Evolutionary conservation across 2,797 vertebrate genomes (phyloP).

Genomic region (Rhinophrynus dorsalis): DNA sequence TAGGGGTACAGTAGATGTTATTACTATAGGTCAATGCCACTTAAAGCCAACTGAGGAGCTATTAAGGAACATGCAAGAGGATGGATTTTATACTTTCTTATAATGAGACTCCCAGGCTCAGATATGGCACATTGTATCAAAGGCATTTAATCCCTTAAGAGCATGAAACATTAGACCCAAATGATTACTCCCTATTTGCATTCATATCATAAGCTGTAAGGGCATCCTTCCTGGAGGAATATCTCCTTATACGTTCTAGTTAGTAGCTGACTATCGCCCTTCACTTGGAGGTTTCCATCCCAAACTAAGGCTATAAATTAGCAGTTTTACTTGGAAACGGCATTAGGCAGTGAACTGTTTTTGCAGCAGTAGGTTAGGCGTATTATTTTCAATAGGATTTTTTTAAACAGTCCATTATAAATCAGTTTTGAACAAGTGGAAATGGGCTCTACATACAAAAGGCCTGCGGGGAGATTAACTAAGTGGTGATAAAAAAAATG

Average conservation of each 20-base stretch:
- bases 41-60: conserved; percentile 51
- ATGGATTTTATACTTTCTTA: conserved; percentile 48
- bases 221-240: conserved; percentile 15
- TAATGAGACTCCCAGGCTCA: conserved; percentile 39
- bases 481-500: too few species aligned
- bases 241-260: conserved; percentile 28
- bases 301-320: conserved; percentile 6
- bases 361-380: neutral
- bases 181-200: conserved; percentile 33
- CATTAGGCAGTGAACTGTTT: neutral
- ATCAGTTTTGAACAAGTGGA: too few species aligned
- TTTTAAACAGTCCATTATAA: neutral
- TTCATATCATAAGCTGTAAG: conserved; percentile 20
- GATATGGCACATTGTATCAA: conserved; percentile 35
- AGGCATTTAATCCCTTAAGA: conserved; percentile 7
- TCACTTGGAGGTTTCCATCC: conserved; percentile 1
- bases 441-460: too few species aligned
- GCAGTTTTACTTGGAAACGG: neutral
- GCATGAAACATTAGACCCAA: neutral
- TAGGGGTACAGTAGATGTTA: conserved; percentile 47
- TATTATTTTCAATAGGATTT: neutral
- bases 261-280: conserved; percentile 9
- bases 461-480: too few species aligned
- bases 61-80: conserved; percentile 37
- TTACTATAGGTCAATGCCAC: conserved; percentile 55